Evolutionary conservation across 2,797 vertebrate species (phyloP).

Genomic region (Loriculus beryllinus): DNA sequence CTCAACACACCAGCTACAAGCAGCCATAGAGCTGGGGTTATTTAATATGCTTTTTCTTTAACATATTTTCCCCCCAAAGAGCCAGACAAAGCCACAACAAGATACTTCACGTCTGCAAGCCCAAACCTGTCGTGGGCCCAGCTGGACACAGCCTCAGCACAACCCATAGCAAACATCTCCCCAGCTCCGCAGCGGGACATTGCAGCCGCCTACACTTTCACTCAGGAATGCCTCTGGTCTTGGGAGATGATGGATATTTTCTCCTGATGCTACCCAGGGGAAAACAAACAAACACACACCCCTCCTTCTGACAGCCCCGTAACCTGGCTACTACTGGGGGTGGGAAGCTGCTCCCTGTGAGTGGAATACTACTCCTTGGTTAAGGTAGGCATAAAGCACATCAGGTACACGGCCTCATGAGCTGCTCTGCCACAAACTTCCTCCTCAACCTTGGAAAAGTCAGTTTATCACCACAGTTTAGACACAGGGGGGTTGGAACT

Average conservation of each 20-base stretch:
- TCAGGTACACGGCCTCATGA: background rate
- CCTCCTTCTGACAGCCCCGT: background rate
- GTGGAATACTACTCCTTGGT: background rate
- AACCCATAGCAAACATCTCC: background rate
- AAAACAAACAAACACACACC: conserved; percentile 38
- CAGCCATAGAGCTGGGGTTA: background rate
- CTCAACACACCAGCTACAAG: background rate
- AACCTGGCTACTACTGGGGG: background rate
- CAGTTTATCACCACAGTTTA: background rate
- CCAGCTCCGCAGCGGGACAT: background rate
- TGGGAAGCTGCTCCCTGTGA: background rate
- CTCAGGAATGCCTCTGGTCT: conserved; percentile 54
- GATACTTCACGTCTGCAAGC: background rate
- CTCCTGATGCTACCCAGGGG: conserved; percentile 21
- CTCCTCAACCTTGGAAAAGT: background rate
- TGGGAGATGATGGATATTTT: conserved; percentile 24
- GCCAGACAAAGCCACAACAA: background rate
- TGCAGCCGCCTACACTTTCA: conserved; percentile 40
- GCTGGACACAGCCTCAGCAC: background rate
- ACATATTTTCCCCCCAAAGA: background rate
- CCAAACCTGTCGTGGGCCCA: background rate
- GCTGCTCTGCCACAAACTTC: background rate
- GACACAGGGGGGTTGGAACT: background rate
- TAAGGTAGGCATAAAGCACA: background rate
- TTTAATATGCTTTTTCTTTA: background rate